phyloP scores from a whole-genome alignment of 2,113 vertebrate species.

The Sinosuthora webbiana region DNA sequence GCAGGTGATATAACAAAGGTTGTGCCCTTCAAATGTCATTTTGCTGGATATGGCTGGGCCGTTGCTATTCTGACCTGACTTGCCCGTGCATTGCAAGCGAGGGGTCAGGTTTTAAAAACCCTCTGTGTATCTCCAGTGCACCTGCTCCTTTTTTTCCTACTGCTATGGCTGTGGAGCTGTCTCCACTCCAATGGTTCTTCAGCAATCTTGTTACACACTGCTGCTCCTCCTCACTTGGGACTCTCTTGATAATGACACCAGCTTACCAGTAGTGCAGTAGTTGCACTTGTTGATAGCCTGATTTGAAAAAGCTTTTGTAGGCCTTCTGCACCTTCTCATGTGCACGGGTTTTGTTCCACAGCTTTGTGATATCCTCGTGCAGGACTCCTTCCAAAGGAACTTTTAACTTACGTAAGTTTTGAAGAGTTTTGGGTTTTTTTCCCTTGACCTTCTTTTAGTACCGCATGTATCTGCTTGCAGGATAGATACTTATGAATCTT shows the following conservation, averaged over 20 bases:
- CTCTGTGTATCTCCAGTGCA: background rate
- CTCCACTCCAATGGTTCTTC: background rate
- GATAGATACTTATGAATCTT: background rate
- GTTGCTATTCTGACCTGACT: background rate
- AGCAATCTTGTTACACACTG: rapidly evolving
- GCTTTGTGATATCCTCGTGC: background rate
- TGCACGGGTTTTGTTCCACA: background rate
- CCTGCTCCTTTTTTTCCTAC: background rate
- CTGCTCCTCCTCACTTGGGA: background rate
- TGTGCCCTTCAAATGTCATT: background rate
- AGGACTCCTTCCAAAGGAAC: background rate
- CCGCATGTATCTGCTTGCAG: background rate
- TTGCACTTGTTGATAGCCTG: background rate
- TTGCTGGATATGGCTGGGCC: background rate
- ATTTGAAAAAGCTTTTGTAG: background rate
- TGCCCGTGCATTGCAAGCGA: rapidly evolving
- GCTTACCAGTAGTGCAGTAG: background rate
- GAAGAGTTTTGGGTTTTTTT: background rate
- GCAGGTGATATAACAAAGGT: background rate
- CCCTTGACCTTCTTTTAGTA: background rate
- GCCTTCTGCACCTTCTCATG: background rate
- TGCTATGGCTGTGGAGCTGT: background rate
- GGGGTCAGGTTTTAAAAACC: background rate
- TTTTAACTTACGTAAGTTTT: background rate
- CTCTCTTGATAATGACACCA: background rate